Conservation (phyloP, 1,140 invertebrate species). For the Pollicipes pollicipes region DNA sequence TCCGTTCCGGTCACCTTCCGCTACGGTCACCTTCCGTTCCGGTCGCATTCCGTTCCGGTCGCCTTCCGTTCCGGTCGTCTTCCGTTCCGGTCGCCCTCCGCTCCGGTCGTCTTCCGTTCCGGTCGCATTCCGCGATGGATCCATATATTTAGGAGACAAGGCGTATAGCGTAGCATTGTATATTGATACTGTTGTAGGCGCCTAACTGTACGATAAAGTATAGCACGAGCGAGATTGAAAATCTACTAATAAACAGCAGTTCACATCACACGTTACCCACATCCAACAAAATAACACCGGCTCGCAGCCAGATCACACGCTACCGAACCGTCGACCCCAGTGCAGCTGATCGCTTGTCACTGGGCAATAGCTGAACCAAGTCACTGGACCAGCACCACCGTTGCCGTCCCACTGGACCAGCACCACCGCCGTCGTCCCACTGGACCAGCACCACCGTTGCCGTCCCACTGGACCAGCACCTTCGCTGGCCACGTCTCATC, state of each 20-base stretch:
- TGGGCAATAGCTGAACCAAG: not conserved
- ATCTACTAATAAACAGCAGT: constrained; percentile 1
- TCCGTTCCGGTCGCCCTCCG: not conserved
- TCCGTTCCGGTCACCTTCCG: not conserved
- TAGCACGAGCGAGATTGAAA: constrained; percentile 5
- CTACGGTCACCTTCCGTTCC: not conserved
- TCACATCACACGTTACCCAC: not conserved
- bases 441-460: not conserved
- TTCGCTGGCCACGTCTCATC: too few species aligned
- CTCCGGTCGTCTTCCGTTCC: not conserved
- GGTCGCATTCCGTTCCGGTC: not conserved
- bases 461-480: too few species aligned
- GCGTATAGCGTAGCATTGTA: constrained; percentile 4
- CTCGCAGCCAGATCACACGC: too few species aligned
- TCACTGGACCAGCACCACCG: not conserved
- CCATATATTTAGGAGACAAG: not conserved
- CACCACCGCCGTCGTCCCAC: not conserved
- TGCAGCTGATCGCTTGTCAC: not conserved
- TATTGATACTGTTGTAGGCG: constrained; percentile 7
- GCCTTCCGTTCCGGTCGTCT: not conserved
- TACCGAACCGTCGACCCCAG: not conserved
- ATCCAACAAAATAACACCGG: too few species aligned
- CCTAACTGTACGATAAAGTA: constrained; percentile 4
- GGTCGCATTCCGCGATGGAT: not conserved
- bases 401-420: not conserved